Evolutionary conservation across 2,113 vertebrate genomes (phyloP), one percentile per base, ranked within the genome.

Genomic region (Gasterosteus aculeatus): DNA sequence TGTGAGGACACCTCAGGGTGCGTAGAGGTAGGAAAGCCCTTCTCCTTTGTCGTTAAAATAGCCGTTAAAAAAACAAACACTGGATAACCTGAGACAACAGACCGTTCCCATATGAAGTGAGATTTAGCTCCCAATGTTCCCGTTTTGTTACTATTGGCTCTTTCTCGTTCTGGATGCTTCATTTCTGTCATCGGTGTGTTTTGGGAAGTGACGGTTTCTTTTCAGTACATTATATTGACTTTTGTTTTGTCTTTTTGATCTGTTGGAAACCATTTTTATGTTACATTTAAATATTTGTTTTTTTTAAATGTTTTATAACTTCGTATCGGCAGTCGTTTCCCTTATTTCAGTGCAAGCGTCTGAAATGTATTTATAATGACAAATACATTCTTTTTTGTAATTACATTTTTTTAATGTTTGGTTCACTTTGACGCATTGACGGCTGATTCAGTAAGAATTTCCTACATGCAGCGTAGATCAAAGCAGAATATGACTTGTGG

Each of bases 281-380:
- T 81, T 85, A 87, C 38, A 71, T 76, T 59, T 60, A 39, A 70
- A 76, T 83, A 62, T 87, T 75, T 68, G 85, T 85, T 85, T 79
- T 85, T 79, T 58, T 80, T 41, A 26, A 54, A 73, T 77, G 68
- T 81, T 86, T 90, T 86, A 84, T 89, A 86, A 88, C 78, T 78
- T 85, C 33, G 72, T 87, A 68, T 78, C 73, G 69, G 54, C 82
- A 78, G 59, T 82, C 75, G 58, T 88, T 72, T 86, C 64, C 61
- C 65, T 85, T 81, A 80, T 90, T 89, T 85, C 78, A 72, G 46
- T 90, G 83, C 84, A 83, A 79, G 77, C 86, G 82, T 91, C 87
- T 69, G 72, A 91, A 89, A 90, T 86, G 68, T 94, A 93, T 94
- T 95, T 94, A 93, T 92, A 83, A 92, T 89, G 86, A 82, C 86